A percentile compares a stretch with the other conserved stretches of the same genome.
phyloP scores from a whole-genome alignment of 2,888 invertebrate genomes.

The Rhagonycha lutea region DNA sequence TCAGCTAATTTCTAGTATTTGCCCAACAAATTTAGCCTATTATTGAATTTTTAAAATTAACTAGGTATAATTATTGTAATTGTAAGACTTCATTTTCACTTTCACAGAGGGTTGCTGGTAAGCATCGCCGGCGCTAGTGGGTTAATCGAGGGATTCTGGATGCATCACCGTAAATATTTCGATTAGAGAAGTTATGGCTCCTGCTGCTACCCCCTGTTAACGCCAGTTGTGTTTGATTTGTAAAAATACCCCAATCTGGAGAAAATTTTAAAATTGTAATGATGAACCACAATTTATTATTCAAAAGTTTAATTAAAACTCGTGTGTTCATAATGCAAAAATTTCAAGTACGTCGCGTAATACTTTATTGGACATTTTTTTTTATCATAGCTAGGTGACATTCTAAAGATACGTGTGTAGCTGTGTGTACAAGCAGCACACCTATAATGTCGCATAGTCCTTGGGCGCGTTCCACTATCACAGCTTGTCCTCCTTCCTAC shows the following conservation, averaged over 20 bases:
- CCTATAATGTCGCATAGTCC: constrained; percentile 16
- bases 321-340: neutral
- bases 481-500: constrained; percentile 21
- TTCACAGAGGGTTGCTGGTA: neutral
- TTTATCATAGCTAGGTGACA: constrained; percentile 21
- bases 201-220: neutral
- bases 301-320: neutral
- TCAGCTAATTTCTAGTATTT: neutral
- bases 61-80: neutral
- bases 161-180: neutral
- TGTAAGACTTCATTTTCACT: neutral
- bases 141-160: neutral
- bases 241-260: neutral
- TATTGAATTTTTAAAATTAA: neutral
- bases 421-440: neutral
- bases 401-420: constrained; percentile 18
- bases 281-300: no score
- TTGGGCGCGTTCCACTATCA: constrained; percentile 34
- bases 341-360: constrained; percentile 21
- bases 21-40: neutral
- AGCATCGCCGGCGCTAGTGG: neutral
- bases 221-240: neutral
- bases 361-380: constrained; percentile 15
- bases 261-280: neutral
- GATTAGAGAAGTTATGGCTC: neutral